Conservation (phyloP, 1,140 invertebrate genomes). For the Polypedilum pembai region DNA sequence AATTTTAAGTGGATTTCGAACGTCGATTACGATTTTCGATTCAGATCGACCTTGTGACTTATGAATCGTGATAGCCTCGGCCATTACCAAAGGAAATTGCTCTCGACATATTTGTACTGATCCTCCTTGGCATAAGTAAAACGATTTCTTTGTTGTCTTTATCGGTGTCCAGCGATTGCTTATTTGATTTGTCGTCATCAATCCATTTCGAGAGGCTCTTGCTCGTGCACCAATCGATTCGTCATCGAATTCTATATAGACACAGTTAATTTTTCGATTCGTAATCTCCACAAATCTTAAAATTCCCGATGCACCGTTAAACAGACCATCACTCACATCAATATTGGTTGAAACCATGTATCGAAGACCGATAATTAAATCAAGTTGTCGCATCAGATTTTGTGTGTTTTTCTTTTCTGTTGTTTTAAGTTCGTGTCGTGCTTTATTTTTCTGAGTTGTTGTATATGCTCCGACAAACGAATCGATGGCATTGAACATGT, state of each 20-base stretch:
- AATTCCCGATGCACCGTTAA: conserved; percentile 15
- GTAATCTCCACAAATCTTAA: not conserved
- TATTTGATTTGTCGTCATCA: not conserved
- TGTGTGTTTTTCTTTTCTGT: not conserved
- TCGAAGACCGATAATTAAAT: too few relatives aligned
- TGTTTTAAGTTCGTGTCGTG: not conserved
- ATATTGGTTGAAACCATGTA: conserved; percentile 29
- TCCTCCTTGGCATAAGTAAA: not conserved
- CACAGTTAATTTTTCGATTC: not conserved
- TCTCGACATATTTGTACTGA: not conserved
- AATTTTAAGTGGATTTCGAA: too few relatives aligned
- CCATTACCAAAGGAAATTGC: not conserved
- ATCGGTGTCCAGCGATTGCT: not conserved
- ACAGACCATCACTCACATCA: not conserved
- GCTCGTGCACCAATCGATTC: not conserved
- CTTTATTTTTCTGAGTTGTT: not conserved
- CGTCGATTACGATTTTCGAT: not conserved
- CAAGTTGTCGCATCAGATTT: not conserved
- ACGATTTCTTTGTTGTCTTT: not conserved
- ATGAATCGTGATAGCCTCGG: not conserved
- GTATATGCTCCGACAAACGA: not conserved
- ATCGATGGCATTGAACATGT: not conserved
- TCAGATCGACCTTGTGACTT: not conserved
- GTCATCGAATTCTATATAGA: not conserved
- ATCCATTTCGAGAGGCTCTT: not conserved